Evolutionary conservation across 2,888 invertebrate species (phyloP), one percentile per base, ranked within the genome.

Genomic region (Dryocosmus kuriphilus): DNA sequence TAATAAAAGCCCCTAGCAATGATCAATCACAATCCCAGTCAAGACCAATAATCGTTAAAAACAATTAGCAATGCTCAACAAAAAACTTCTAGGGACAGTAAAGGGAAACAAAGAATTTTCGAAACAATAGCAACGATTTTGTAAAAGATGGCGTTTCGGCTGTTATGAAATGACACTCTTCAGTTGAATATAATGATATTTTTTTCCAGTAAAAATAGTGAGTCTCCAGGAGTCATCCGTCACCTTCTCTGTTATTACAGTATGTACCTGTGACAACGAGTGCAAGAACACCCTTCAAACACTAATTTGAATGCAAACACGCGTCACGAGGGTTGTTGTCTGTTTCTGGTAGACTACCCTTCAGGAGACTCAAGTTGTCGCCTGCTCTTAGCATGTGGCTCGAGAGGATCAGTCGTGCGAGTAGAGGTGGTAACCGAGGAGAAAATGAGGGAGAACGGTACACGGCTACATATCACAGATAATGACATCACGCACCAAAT

Each of bases 221-320:
- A 30, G n/a, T 71, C n/a, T 71, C 6, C n/a, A 7, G 32, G 51
- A 30, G 30, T 32, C n/a, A 71, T 51, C 32, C 30, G n/a, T 60
- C n/a, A 51, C 51, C 71, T 71, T 83, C 85, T 85, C 85, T 86
- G 51, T 85, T 82, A 83, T 77, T 62, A 41, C 41, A 46, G 77
- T 41, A 61, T 51, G 22, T 51, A 71, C 51, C 71, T 77, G 80
- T 84, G 80, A 86, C 84, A 86, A 86, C 84, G 81, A 82, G 81
- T 76, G 65, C 76, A 76, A 77, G 78, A 83, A 84, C 82, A 77
- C 84, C 82, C 86, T 85, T 80, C 84, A 83, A 81, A 84, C 83
- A 83, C 86, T 87, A 86, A 87, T 87, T 87, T 87, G 84, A 87
- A 87, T 86, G 87, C 84, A 86, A 86, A 86, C 81, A 82, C 79